Evolutionary conservation across 2,113 vertebrate genomes (phyloP).

Genomic region (Malurus alboscapulatus): DNA sequence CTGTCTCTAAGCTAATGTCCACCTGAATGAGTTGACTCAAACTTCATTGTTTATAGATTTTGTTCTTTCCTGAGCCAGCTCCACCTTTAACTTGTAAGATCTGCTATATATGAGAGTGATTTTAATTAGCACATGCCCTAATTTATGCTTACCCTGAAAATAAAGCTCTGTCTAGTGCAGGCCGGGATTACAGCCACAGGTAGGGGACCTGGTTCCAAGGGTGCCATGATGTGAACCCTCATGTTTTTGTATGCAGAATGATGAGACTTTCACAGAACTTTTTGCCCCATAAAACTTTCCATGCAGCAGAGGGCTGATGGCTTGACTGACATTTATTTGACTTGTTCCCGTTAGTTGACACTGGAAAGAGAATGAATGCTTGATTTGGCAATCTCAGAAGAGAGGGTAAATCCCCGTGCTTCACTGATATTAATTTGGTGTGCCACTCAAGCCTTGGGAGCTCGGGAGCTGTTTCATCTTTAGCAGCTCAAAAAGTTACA

Average conservation of each 20-base stretch:
- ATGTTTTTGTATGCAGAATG: fast-evolving
- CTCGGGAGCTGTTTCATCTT: conserved; percentile 20
- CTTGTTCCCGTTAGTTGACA: background rate
- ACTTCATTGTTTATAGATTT: background rate
- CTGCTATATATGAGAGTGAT: background rate
- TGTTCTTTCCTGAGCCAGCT: background rate
- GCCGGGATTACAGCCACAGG: background rate
- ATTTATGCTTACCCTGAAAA: background rate
- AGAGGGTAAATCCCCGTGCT: conserved; percentile 32
- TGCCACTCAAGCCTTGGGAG: conserved; percentile 24
- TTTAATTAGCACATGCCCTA: background rate
- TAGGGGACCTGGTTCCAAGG: background rate
- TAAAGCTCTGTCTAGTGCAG: background rate
- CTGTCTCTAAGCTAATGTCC: background rate
- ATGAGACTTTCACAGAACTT: background rate
- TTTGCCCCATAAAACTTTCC: background rate
- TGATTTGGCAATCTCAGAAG: conserved; percentile 22
- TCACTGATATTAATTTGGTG: background rate
- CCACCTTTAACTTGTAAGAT: background rate
- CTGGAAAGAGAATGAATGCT: background rate
- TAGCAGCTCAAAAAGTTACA: conserved; percentile 36
- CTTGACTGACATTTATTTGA: background rate
- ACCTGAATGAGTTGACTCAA: background rate
- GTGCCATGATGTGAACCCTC: background rate
- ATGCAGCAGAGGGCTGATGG: background rate